Base-by-base conservation (phyloP, 2,797 vertebrate genomes). In the Chanos chanos region DNA sequence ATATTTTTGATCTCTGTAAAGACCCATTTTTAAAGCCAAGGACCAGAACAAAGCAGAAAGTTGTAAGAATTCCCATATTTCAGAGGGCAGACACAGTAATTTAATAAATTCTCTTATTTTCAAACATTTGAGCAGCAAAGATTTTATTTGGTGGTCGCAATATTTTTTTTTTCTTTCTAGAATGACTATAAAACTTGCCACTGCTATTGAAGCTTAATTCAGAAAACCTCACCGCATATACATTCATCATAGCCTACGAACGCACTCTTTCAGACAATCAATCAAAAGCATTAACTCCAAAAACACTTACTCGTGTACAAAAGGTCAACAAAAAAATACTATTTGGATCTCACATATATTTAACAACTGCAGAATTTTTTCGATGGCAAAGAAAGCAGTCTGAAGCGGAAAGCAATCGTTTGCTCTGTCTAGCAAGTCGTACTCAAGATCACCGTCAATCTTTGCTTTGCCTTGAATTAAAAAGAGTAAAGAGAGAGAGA, bases 401-500 rank as follows among this genome's bases (percentile, higher is more conserved):
- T 15, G 40, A 30, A 28, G 7, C 37, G 24, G 43, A 63, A 50
- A 58, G 58, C 30, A 36, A 62, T 48, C n/a, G 19, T 54, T 34
- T 24, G 40, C 33, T 15, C 36, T 50, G 33, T 18, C 36, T 43
- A 34, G n/a, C 56, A 61, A 15, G 41, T 37, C 31, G 48, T 33
- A 10, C 45, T 63, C 57, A 49, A 12, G 28, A 49, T 62, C 58
- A 56, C 24, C 30, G 37, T 68, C 44, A 44, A 50, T 53, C 36
- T 33, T 52, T 40, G 49, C 31, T 62, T 49, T 66, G 41, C 53
- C 54, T 69, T 68, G 43, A 67, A 70, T 63, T 66, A 68, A 70
- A 72, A 43, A 69, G 54, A 66, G 63, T 43, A 64, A 75, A 64
- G 74, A 19, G 40, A n/a, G n/a, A n/a, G n/a, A n/a, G n/a, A n/a